Conservation (phyloP, 1,140 invertebrate genomes). For the Gonatopus flavifemur region DNA sequence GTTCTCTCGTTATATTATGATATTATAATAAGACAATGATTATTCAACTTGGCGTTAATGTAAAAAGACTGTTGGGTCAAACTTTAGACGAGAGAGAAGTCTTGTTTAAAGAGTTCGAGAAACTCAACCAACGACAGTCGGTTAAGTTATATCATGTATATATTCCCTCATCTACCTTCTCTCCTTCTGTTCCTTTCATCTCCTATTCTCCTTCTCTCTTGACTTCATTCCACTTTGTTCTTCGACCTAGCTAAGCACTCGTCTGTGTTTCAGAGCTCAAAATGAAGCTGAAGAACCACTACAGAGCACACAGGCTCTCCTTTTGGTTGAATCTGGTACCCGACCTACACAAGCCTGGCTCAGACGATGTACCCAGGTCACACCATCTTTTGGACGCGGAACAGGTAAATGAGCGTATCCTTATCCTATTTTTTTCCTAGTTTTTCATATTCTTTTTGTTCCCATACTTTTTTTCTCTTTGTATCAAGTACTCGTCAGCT, state of each 20-base stretch:
- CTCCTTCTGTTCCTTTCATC: neutral
- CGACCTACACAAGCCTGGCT: constrained; percentile 87
- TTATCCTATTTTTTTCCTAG: too few relatives aligned
- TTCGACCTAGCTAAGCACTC: neutral
- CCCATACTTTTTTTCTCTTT: too few relatives aligned
- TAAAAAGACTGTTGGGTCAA: too few relatives aligned
- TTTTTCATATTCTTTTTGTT: too few relatives aligned
- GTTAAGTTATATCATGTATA: too few relatives aligned
- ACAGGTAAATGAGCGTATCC: constrained; percentile 56
- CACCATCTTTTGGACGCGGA: constrained; percentile 85
- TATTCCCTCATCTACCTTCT: too few relatives aligned
- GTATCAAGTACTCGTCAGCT: too few relatives aligned
- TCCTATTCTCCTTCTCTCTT: neutral
- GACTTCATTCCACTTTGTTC: constrained; percentile 5
- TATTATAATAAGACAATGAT: constrained; percentile 25
- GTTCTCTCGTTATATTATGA: too few relatives aligned
- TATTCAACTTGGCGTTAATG: constrained; percentile 18
- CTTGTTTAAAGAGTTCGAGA: too few relatives aligned
- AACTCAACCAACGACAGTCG: too few relatives aligned
- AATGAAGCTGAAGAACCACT: constrained; percentile 89
- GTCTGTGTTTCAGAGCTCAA: constrained; percentile 71
- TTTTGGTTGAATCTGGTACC: constrained; percentile 96
- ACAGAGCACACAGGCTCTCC: constrained; percentile 88
- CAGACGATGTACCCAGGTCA: constrained; percentile 79
- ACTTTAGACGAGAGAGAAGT: too few relatives aligned